Evolutionary conservation across 2,797 vertebrate genomes (phyloP).

Genomic region (Xenops minutus): DNA sequence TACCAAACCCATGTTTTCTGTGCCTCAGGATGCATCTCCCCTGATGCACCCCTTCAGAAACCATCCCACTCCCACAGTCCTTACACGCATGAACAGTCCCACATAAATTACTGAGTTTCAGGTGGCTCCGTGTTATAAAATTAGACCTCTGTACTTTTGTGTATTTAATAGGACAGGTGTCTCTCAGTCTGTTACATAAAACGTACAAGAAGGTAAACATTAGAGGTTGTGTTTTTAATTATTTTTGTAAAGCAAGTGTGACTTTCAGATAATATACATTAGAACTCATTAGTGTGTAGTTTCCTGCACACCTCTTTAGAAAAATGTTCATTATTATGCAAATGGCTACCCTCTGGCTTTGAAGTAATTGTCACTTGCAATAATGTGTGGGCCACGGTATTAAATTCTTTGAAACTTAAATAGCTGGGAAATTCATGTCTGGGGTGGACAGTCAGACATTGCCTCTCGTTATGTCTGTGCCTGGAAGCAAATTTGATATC

Average conservation of each 20-base stretch:
- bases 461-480: neutral
- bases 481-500: conserved; percentile 1
- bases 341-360: conserved; percentile 31
- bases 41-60: neutral
- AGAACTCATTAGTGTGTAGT: neutral
- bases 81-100: accelerated
- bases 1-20: neutral
- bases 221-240: neutral
- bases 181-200: neutral
- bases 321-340: conserved; percentile 41
- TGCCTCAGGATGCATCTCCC: neutral
- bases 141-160: neutral
- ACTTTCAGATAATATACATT: neutral
- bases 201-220: neutral
- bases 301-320: neutral
- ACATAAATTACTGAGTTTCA: accelerated
- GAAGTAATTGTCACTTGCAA: conserved; percentile 12
- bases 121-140: neutral
- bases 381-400: neutral
- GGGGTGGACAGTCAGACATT: neutral
- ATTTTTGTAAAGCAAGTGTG: neutral
- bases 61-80: neutral
- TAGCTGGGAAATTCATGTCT: neutral
- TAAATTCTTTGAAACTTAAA: neutral
- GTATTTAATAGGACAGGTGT: neutral